Evolutionary conservation across 2,888 invertebrate genomes (phyloP).

Genomic region (Endotricha flammealis): DNA sequence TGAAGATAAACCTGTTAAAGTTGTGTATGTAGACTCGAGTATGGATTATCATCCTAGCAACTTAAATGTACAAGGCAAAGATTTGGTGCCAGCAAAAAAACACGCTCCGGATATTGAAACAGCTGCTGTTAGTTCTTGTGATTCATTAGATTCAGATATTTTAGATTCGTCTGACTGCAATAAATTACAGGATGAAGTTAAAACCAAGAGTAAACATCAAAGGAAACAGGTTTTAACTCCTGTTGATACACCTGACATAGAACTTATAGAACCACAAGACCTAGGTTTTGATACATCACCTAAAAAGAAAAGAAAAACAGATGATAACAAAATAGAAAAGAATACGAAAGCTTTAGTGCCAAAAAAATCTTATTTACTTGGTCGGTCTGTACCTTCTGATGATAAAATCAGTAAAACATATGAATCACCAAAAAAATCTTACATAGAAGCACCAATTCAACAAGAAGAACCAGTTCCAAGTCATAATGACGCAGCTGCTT

Average conservation of each 20-base stretch:
- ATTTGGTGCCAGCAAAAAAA: slow-evolving; percentile 53
- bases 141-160: slow-evolving; percentile 53
- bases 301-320: slow-evolving; percentile 59
- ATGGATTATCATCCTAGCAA: slow-evolving; percentile 43
- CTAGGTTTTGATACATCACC: slow-evolving; percentile 52
- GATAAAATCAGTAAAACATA: slow-evolving; percentile 29
- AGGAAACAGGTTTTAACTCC: slow-evolving; percentile 72
- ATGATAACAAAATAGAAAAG: slow-evolving; percentile 52
- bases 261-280: slow-evolving; percentile 63
- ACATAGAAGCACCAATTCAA: slow-evolving; percentile 33
- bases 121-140: slow-evolving; percentile 35
- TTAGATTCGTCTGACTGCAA: slow-evolving; percentile 40
- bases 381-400: slow-evolving; percentile 34
- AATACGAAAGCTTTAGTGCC: slow-evolving; percentile 47
- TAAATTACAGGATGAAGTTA: slow-evolving; percentile 47
- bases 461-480: slow-evolving; percentile 31
- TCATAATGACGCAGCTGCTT: slow-evolving; percentile 42
- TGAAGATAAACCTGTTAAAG: slow-evolving; percentile 71
- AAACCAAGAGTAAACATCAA: slow-evolving; percentile 63
- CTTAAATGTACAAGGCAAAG: slow-evolving; percentile 57
- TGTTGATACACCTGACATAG: slow-evolving; percentile 63
- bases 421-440: slow-evolving; percentile 28
- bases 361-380: slow-evolving; percentile 63
- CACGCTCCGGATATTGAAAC: slow-evolving; percentile 29
- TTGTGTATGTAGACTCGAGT: slow-evolving; percentile 56